A percentile compares a stretch with the other conserved stretches of the same genome.
phyloP scores from a whole-genome alignment of 2,797 vertebrate species.

The Sphenopsis melanotis region DNA sequence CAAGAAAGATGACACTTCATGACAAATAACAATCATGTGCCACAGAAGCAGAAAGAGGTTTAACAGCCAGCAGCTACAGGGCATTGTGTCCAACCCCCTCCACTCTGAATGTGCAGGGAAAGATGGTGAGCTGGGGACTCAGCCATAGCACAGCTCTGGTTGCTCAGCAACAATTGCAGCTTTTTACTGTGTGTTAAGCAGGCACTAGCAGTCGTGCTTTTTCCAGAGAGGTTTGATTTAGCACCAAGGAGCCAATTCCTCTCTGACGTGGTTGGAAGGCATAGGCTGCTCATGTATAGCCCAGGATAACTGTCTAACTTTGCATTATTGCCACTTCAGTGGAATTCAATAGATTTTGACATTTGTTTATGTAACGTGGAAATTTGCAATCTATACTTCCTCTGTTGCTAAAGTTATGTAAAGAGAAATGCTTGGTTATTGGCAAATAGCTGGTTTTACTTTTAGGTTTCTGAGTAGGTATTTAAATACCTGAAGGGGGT shows the following conservation, averaged over 20 bases:
- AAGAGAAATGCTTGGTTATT: background rate
- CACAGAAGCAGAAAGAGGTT: background rate
- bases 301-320: background rate
- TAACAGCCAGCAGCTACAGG: background rate
- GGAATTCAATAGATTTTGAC: background rate
- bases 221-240: background rate
- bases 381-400: background rate
- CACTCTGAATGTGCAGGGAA: background rate
- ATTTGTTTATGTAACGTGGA: background rate
- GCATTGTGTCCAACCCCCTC: background rate
- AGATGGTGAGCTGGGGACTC: background rate
- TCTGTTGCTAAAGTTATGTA: background rate
- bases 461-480: background rate
- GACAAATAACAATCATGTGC: background rate
- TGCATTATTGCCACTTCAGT: background rate
- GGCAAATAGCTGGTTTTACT: background rate
- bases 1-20: background rate
- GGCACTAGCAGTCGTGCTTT: background rate
- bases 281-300: fast-evolving
- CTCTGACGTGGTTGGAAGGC: background rate
- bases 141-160: background rate
- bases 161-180: conserved; percentile 8
- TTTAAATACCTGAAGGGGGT: background rate
- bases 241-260: background rate
- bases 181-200: background rate